Conservation (phyloP, 1,140 invertebrate species). For the Vanessa tameamea region DNA sequence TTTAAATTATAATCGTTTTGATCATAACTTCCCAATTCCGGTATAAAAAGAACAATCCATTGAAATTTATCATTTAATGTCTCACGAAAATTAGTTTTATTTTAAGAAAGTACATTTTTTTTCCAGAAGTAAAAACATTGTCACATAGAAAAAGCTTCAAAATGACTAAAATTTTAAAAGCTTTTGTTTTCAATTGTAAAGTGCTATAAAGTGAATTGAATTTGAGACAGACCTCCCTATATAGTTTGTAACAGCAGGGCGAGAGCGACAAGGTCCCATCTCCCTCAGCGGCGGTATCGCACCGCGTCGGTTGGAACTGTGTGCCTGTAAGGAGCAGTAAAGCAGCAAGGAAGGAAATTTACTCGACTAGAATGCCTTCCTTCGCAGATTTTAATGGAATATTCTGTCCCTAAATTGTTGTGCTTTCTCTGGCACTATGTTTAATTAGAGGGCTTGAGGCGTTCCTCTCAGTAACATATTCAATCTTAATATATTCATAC, state of each 20-base stretch:
- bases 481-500: background rate
- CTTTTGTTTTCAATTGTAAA: slow-evolving; percentile 6
- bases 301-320: slow-evolving; percentile 8
- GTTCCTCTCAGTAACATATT: background rate
- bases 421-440: slow-evolving; percentile 21
- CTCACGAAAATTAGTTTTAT: too few species aligned
- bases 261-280: slow-evolving; percentile 14
- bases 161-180: background rate
- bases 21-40: too few species aligned
- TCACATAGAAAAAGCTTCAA: background rate
- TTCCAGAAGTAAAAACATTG: background rate
- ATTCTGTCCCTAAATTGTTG: slow-evolving; percentile 26
- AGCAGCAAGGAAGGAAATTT: slow-evolving; percentile 14
- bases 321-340: slow-evolving; percentile 14
- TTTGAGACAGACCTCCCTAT: slow-evolving; percentile 11
- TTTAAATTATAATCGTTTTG: too few species aligned
- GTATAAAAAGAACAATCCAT: too few species aligned
- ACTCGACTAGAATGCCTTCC: slow-evolving; percentile 19
- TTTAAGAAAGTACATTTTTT: too few species aligned
- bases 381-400: slow-evolving; percentile 29
- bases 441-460: slow-evolving; percentile 14
- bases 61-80: too few species aligned
- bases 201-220: slow-evolving; percentile 18
- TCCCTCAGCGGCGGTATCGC: background rate
- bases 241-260: slow-evolving; percentile 8